These are phyloP conservation scores for Drosophila kanapiae DNA, from an alignment of 1,140 invertebrate genomes.

Conservation along the genomic window DNA sequence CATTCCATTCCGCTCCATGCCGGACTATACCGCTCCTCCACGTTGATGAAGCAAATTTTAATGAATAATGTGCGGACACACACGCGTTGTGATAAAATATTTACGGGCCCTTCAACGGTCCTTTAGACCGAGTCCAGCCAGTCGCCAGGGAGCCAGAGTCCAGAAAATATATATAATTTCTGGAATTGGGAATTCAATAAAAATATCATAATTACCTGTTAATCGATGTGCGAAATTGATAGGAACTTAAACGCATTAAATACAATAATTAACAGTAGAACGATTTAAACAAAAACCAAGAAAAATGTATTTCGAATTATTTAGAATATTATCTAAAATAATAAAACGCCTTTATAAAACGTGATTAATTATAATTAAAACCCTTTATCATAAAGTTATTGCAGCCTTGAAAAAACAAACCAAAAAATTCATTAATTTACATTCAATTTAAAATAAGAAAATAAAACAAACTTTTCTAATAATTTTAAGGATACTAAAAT, in stretches of 20 bases:
- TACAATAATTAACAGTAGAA: background rate
- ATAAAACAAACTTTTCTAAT: no score
- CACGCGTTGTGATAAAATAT: conserved; percentile 77
- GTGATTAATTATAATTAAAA: no score
- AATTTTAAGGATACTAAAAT: no score
- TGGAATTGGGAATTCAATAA: conserved; percentile 7
- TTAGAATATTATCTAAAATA: no score
- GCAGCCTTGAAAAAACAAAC: background rate
- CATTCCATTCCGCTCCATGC: background rate
- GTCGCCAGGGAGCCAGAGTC: conserved; percentile 1
- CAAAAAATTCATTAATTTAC: no score
- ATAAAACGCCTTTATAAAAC: no score
- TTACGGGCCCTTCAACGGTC: conserved; percentile 46
- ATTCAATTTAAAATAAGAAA: no score
- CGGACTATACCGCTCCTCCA: background rate
- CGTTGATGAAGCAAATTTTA: conserved; percentile 78
- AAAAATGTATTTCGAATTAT: background rate
- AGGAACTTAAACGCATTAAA: background rate
- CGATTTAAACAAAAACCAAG: background rate
- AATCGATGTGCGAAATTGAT: background rate
- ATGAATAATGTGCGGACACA: conserved; percentile 81
- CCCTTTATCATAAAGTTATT: no score
- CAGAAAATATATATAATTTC: background rate
- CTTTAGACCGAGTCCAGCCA: conserved; percentile 16
- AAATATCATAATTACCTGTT: conserved; percentile 14